phyloP scores from a whole-genome alignment of 2,113 vertebrate species.

The Panthera tigris region DNA sequence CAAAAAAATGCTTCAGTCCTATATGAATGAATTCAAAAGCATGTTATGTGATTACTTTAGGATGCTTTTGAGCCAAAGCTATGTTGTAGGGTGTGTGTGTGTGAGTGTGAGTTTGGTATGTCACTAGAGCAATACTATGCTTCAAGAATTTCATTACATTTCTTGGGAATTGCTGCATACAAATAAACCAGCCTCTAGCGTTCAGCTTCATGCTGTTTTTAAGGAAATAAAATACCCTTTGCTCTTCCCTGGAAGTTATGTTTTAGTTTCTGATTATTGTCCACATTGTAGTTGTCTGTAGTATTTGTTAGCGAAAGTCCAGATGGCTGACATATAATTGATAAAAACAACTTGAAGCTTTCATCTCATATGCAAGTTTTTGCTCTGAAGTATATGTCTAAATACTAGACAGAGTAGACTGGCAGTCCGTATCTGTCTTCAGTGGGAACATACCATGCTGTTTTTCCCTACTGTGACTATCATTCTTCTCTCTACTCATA shows the following conservation, averaged over 20 bases:
- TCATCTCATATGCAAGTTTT: slow-evolving; percentile 6
- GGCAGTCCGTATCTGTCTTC: neutral
- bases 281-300: neutral
- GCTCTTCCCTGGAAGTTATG: slow-evolving; percentile 9
- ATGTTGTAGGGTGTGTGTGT: neutral
- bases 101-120: neutral
- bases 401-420: neutral
- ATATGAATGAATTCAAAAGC: neutral
- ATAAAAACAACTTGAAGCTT: slow-evolving; percentile 33
- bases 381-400: neutral
- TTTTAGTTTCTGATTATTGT: slow-evolving; percentile 49
- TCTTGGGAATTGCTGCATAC: slow-evolving; percentile 39
- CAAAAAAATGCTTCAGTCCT: neutral
- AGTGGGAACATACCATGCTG: neutral
- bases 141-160: slow-evolving; percentile 61
- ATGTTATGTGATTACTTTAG: neutral
- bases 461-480: neutral
- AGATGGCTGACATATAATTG: slow-evolving; percentile 44
- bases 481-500: neutral
- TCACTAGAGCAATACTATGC: slow-evolving; percentile 12
- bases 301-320: neutral
- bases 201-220: slow-evolving; percentile 36
- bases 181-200: slow-evolving; percentile 34
- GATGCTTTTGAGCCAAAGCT: neutral
- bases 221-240: slow-evolving; percentile 35